Evolutionary conservation across 2,797 vertebrate genomes (phyloP), one percentile per base, ranked within the genome.

Genomic region (Oryzias sinensis): DNA sequence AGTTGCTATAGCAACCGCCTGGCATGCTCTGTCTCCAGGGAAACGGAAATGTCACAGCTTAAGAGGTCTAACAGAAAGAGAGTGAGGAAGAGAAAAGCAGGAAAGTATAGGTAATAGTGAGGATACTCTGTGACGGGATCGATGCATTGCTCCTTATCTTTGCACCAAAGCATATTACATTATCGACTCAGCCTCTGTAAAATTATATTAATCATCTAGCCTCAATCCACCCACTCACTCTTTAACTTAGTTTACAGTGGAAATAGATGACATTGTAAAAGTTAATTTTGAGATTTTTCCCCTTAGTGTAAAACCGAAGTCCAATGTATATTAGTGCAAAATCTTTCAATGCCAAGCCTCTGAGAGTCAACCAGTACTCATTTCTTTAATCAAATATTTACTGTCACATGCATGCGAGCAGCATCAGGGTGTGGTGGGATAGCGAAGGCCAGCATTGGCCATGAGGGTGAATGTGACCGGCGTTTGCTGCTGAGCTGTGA

Each of bases 1-100:
- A 79, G 94, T 96, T 96, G 92, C 95, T 89, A 94, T 92, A 86
- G 93, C 91, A 94, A 96, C 94, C 75, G 73, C 87, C 92, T 93
- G 89, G 88, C 88, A 77, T 60, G 75, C 89, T 91, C 87, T 73
- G 80, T 95, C 95, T 94, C 94, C 93, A 92, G 92, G 94, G 93
- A 94, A 93, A 94, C 90, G 37, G 83, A 93, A 93, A 67, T 81
- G 92, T 93, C 90, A 89, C 88, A 91, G 90, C 89, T 83, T 77
- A 87, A 92, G 93, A 89, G 87, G 89, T 90, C 89, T 91, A 83
- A 72, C 73, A 77, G 81, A 88, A 82, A 87, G 81, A 68, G 57
- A 77, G 83, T 68, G 69, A 80, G 76, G 51, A 80, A 77, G 67
- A 72, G 69, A 71, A 43, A 76, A 54, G 64, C 57, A 62, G 56